phyloP scores from a whole-genome alignment of 2,888 invertebrate species.

The Cephalotes varians region DNA sequence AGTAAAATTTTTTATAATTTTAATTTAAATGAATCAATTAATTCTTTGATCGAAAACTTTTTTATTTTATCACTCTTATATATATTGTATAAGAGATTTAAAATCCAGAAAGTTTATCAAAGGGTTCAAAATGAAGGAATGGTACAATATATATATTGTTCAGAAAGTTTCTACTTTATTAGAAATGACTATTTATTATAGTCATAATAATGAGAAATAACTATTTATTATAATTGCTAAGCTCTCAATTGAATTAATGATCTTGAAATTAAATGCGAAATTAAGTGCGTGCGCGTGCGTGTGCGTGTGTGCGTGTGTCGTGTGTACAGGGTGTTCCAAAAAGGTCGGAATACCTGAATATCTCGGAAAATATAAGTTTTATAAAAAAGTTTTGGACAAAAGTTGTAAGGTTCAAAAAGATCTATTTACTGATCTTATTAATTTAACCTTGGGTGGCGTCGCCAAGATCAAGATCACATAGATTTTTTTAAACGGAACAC shows the following conservation, averaged over 20 bases:
- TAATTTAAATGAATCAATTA: neutral
- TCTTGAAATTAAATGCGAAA: neutral
- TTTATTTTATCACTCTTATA: neutral
- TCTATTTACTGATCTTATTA: too few relatives aligned
- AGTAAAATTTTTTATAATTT: neutral
- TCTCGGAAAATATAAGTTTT: too few relatives aligned
- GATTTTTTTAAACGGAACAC: too few relatives aligned
- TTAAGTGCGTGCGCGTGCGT: too few relatives aligned
- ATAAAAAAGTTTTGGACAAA: too few relatives aligned
- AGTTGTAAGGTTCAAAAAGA: too few relatives aligned
- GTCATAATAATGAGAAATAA: neutral
- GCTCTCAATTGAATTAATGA: neutral
- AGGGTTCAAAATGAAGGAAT: neutral
- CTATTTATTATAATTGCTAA: neutral
- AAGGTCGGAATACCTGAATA: too few relatives aligned
- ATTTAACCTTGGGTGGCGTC: too few relatives aligned
- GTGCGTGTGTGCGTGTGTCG: too few relatives aligned
- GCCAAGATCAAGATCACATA: too few relatives aligned
- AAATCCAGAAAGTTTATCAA: neutral
- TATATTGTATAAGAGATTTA: neutral
- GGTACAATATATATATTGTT: too few relatives aligned
- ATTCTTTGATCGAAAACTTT: neutral
- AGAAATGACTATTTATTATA: neutral
- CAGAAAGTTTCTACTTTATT: neutral
- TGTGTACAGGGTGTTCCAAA: too few relatives aligned